Evolutionary conservation across 2,113 vertebrate genomes (phyloP).

Genomic region (Sapayoa aenigma): DNA sequence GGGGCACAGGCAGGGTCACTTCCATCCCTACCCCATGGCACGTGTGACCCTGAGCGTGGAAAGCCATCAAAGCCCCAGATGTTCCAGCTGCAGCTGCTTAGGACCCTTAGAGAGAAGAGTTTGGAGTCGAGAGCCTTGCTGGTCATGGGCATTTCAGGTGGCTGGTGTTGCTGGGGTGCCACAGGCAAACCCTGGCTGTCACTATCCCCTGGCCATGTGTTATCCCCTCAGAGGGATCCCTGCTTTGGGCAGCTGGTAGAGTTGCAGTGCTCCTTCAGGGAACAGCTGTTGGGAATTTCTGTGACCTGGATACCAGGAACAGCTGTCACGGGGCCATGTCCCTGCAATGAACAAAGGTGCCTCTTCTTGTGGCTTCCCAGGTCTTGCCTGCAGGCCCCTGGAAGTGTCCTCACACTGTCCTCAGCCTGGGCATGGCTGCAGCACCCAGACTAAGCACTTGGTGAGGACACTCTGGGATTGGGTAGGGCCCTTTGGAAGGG

Average conservation of each 20-base stretch:
- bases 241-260: not conserved
- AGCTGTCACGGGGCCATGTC: accelerated
- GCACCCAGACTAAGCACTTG: accelerated
- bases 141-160: accelerated
- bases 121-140: accelerated
- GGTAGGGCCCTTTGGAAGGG: not conserved
- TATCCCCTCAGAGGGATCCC: accelerated
- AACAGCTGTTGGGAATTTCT: not conserved
- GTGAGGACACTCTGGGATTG: not conserved
- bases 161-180: not conserved
- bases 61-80: not conserved
- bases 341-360: accelerated
- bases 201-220: not conserved
- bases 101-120: accelerated
- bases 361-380: not conserved
- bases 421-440: not conserved
- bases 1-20: not conserved
- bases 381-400: not conserved
- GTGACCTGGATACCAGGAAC: not conserved
- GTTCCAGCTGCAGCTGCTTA: not conserved
- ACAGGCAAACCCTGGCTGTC: not conserved
- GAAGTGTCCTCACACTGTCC: accelerated
- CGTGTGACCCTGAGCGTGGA: not conserved
- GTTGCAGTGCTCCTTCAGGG: not conserved
- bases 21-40: accelerated